These are phyloP conservation scores for Cyprinella venusta DNA, from an alignment of 2,797 vertebrate species.

Conservation along the genomic window DNA sequence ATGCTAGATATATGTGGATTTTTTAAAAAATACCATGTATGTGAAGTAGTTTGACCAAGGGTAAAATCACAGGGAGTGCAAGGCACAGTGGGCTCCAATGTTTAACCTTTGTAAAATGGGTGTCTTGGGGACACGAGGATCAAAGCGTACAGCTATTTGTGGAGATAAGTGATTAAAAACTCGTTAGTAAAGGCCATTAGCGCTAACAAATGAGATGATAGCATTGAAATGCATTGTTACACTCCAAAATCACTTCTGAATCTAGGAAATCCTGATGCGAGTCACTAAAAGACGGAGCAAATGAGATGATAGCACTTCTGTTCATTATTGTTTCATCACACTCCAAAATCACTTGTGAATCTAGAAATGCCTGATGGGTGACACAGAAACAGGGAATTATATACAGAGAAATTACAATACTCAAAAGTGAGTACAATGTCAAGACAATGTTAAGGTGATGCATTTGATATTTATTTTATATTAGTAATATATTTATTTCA, in stretches of 20 bases:
- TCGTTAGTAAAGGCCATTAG: slow-evolving; percentile 35
- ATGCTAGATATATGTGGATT: not conserved
- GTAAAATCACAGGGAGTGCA: not conserved
- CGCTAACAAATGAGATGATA: slow-evolving; percentile 22
- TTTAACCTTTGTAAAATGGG: slow-evolving; percentile 30
- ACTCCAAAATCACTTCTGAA: slow-evolving; percentile 23
- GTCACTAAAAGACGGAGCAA: slow-evolving; percentile 25
- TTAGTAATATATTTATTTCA: not conserved
- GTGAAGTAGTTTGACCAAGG: not conserved
- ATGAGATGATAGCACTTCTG: slow-evolving; percentile 6
- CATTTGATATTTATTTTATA: not conserved
- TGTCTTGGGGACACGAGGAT: not conserved
- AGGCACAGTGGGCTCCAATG: not conserved
- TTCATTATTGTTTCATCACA: slow-evolving; percentile 22
- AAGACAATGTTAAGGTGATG: not conserved
- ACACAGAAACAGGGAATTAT: not conserved
- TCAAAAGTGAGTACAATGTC: not conserved
- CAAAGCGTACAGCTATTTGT: slow-evolving; percentile 27
- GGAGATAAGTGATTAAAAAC: slow-evolving; percentile 39
- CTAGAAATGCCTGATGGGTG: not conserved
- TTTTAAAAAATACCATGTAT: not conserved
- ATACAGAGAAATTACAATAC: not conserved
- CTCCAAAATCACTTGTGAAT: slow-evolving; percentile 31
- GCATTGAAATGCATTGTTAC: slow-evolving; percentile 14
- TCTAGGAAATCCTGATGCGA: slow-evolving; percentile 6